phyloP scores from a whole-genome alignment of 2,797 vertebrate genomes.

The Hipposideros larvatus region DNA sequence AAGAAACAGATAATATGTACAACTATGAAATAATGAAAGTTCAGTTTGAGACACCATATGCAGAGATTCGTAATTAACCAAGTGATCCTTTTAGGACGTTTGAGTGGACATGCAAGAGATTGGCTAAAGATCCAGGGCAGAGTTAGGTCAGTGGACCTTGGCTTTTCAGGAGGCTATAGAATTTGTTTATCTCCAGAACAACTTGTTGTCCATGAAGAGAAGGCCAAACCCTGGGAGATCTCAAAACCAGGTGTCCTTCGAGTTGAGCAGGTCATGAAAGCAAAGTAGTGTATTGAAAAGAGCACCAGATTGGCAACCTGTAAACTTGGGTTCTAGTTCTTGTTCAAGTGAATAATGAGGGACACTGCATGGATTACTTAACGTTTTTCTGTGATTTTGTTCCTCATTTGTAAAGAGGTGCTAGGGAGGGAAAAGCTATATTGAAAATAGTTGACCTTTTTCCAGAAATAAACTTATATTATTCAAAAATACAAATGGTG shows the following conservation, averaged over 20 bases:
- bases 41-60: neutral
- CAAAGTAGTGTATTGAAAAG: neutral
- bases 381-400: neutral
- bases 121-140: neutral
- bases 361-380: neutral
- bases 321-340: neutral
- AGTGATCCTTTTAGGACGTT: neutral
- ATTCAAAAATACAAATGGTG: neutral
- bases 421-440: neutral
- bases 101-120: neutral
- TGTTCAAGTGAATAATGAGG: neutral
- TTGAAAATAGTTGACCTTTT: neutral
- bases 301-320: neutral
- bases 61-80: neutral
- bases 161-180: neutral
- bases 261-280: neutral
- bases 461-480: neutral
- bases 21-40: neutral
- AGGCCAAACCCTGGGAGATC: neutral
- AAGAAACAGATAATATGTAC: neutral
- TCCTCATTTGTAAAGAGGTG: neutral
- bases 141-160: neutral
- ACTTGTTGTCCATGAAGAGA: neutral
- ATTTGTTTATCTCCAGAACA: neutral
- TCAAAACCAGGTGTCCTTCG: neutral